These are phyloP conservation scores for Dunckerocampus dactyliophorus DNA, from an alignment of 2,113 vertebrate species.

Conservation along the genomic window DNA sequence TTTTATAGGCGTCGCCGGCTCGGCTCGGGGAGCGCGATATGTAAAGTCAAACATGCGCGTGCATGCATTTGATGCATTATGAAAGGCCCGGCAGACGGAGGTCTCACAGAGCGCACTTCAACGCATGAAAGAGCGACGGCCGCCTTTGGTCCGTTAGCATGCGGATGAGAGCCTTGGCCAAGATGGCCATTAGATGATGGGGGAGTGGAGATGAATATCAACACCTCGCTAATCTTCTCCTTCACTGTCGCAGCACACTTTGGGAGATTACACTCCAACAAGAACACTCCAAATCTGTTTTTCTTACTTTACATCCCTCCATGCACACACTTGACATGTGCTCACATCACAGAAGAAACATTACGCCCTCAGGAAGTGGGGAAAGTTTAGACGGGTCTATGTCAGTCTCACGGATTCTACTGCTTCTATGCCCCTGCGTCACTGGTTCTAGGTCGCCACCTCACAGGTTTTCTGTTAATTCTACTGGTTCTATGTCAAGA, in stretches of 20 bases:
- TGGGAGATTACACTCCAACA: constrained; percentile 19
- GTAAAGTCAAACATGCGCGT: constrained; percentile 37
- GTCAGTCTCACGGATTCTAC: too few relatives aligned
- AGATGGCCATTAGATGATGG: constrained; percentile 17
- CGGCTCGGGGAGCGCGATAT: constrained; percentile 5
- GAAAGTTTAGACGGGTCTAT: too few relatives aligned
- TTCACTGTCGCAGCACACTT: constrained; percentile 2
- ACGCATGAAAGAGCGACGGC: constrained; percentile 2
- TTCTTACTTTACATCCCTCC: not conserved
- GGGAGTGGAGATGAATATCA: constrained; percentile 45
- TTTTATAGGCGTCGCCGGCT: constrained; percentile 44
- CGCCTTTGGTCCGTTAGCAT: constrained; percentile 18
- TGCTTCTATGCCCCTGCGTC: too few relatives aligned
- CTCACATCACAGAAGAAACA: not conserved
- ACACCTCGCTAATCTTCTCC: constrained; percentile 33
- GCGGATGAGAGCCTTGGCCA: constrained; percentile 16
- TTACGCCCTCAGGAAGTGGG: not conserved
- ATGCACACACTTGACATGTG: not conserved
- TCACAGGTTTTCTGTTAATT: too few relatives aligned
- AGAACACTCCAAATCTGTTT: constrained; percentile 2
- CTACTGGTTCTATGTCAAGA: too few relatives aligned
- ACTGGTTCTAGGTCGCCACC: too few relatives aligned
- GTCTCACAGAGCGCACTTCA: constrained; percentile 26
- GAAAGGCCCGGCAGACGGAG: constrained; percentile 9
- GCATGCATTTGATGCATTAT: constrained; percentile 35